Evolutionary conservation across 2,888 invertebrate genomes (phyloP).

Genomic region (Protophormia terraenovae): DNA sequence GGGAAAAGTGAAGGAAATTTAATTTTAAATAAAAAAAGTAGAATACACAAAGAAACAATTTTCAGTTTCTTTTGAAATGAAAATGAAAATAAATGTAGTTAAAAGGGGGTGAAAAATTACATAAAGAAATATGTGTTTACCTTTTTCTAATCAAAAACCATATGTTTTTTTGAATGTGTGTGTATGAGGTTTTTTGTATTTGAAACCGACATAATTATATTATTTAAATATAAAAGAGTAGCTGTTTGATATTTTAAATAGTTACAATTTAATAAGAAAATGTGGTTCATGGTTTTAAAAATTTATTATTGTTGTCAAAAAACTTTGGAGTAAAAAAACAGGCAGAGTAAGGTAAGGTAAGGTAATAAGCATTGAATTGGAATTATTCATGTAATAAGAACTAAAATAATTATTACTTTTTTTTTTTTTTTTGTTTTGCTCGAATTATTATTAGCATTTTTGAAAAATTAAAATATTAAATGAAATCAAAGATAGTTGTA

Average conservation of each 20-base stretch:
- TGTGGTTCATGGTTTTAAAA: too few relatives aligned
- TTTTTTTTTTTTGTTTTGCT: too few relatives aligned
- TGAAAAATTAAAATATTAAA: too few relatives aligned
- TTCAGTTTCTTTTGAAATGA: background rate
- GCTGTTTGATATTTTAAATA: background rate
- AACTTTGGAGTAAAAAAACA: too few relatives aligned
- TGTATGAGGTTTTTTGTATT: background rate
- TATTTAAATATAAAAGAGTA: background rate
- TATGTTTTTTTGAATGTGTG: background rate
- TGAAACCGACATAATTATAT: background rate
- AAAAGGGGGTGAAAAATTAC: background rate
- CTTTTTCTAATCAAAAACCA: background rate
- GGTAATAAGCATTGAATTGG: too few relatives aligned
- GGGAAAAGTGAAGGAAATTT: background rate
- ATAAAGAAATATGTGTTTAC: background rate
- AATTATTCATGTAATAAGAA: too few relatives aligned
- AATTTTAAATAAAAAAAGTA: background rate
- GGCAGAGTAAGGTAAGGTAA: too few relatives aligned
- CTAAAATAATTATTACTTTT: too few relatives aligned
- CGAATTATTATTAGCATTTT: too few relatives aligned
- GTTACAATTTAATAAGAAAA: too few relatives aligned
- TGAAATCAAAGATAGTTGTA: too few relatives aligned
- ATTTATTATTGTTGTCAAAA: too few relatives aligned
- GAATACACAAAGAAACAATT: background rate
- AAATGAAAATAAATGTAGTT: background rate